Evolutionary conservation across 2,888 invertebrate species (phyloP), one percentile per base, ranked within the genome.

Genomic region (Anoncus sp.): DNA sequence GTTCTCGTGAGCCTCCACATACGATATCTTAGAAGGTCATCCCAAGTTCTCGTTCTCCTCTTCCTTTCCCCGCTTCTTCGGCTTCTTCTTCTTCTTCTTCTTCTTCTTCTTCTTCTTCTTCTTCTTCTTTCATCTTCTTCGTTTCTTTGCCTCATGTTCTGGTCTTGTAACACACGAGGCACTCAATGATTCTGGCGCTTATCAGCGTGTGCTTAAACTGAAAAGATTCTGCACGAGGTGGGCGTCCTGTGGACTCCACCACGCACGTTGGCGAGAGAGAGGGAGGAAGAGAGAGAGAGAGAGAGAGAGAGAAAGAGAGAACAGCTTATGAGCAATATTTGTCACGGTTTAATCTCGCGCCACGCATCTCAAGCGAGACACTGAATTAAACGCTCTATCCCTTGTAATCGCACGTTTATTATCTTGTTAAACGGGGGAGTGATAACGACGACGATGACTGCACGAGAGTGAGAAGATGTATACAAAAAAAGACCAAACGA

Each of bases 321-420:
- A 27, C 63, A 63, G 74, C 74, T 89, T 89, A 89, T 87, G 87
- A 87, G 80, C 84, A 88, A 89, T 90, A 90, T 90, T 90, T 89
- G 88, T 90, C 90, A 89, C 86, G 16, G 85, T 83, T 85, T 88
- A 88, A 90, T 90, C 90, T 84, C 78, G 45, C 77, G 66, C 69
- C 78, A 75, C 85, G 85, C 85, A 89, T 90, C 89, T 89, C 82
- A 84, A 86, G 80, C 81, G 82, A 71, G 81, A 77, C 76, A 77
- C 81, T 67, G 85, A 88, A 88, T 90, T 88, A 90, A 88, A 88
- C 83, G 83, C 82, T 82, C 81, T 81, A 53, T 67, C 51, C 51
- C 59, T 47, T 85, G 88, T 88, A 89, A 90, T 88, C 87, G 84
- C 79, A 62, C 62, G 82, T 85, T 88, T 89, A 89, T 89, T 89